These are phyloP conservation scores for Chiloscyllium plagiosum DNA, from an alignment of 2,113 vertebrate genomes.

Conservation along the genomic window DNA sequence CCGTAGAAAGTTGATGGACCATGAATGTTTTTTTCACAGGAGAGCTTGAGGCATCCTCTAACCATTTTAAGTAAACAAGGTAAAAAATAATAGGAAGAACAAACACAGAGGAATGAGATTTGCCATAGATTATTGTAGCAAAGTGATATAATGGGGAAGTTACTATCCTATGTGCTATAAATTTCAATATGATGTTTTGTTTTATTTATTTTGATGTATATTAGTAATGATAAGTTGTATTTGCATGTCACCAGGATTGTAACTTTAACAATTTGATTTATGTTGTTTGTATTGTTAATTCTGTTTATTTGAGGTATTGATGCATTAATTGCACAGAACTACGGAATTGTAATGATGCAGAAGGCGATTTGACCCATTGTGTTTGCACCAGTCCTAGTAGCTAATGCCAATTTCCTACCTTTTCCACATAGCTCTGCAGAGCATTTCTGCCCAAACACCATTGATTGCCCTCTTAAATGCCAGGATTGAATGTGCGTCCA, in stretches of 20 bases:
- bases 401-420: too few species aligned
- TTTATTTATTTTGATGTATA: neutral
- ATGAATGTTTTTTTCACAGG: neutral
- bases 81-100: neutral
- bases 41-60: neutral
- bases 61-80: neutral
- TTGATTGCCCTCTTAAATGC: too few species aligned
- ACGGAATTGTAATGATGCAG: too few species aligned
- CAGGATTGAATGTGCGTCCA: too few species aligned
- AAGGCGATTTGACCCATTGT: too few species aligned
- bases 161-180: neutral
- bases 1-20: neutral
- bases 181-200: neutral
- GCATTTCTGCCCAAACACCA: too few species aligned
- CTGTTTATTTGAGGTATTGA: neutral
- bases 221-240: neutral
- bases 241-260: neutral
- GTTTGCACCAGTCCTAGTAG: too few species aligned
- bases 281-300: neutral
- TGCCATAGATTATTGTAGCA: neutral
- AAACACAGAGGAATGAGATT: neutral
- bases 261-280: neutral
- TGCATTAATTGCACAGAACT: neutral
- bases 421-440: too few species aligned
- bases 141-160: neutral